Evolutionary conservation across 1,140 invertebrate genomes (phyloP), one percentile per base, ranked within the genome.

Genomic region (Bradysia coprophila): DNA sequence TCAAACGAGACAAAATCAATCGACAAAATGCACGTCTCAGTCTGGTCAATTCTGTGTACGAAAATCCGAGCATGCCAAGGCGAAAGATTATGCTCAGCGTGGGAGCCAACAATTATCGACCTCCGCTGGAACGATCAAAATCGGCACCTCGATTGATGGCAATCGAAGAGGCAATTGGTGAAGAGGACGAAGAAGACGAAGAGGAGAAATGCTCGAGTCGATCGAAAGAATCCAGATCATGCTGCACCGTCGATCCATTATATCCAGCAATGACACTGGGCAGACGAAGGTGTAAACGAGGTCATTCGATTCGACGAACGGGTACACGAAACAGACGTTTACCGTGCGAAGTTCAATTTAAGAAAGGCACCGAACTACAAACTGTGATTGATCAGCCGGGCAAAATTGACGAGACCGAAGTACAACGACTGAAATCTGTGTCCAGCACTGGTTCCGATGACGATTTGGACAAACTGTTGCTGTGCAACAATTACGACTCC

Each of bases 21-120:
- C 75, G 83, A 52, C 92, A 98, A 64, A 96, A 95, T 55, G 88
- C 92, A 6, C 73, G 93, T 44, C 64, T 96, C n/a, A 91, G 87
- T 18, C 63, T 93, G 46, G 82, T 86, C 6, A 86, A 89, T 54
- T 76, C 78, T 13, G 76, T 86, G 1, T 88, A 90, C 55, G 82
- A 89, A 46, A 85, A 87, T 62, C 82, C 80, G 3, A 83, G 75
- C 56, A 72, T 82, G 67, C 86, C 76, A 31, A 71, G 75, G 38
- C 68, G 81, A 42, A 87, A 86, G 56, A 79, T 87, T 22, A 63
- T 87, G 11, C 59, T 86, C 2, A 83, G 79, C 46, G 81, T 81
- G 0, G 82, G 82, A 1, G 75, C 77, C 1, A 76, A 77, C 45
- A 88, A 86, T 51, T 87, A 87, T 54, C 66, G 88, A 45, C 92